Evolutionary conservation across 2,888 invertebrate species (phyloP), one percentile per base, ranked within the genome.

Genomic region (Macrosoma leucophasiata): DNA sequence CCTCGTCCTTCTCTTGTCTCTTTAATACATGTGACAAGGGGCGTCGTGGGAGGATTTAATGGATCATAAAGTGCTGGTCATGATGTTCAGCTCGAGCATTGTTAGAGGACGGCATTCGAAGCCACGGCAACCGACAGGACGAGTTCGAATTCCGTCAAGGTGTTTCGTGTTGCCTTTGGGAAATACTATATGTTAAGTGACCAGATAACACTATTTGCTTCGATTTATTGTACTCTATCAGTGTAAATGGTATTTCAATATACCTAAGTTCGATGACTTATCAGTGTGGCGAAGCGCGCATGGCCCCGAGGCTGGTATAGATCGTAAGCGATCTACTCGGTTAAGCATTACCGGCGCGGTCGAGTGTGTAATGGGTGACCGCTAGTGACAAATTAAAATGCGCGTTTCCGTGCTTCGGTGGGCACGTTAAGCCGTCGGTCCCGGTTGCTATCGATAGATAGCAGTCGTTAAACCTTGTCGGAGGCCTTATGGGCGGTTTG

Each of bases 81-180:
- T 54, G 52, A 55, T 55, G 52, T 53, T 55, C 49, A 52, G 48
- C 47, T 46, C 54, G 53, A 58, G 52, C 49, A 62, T 57, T 62
- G 64, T 61, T 55, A 54, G 61, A 52, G n/a, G n/a, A 50, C 49
- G 55, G 55, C 46, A 62, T 63, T 58, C 51, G 55, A 54, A 41
- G 55, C 46, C 44, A 48, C 54, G n/a, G n/a, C n/a, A n/a, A n/a
- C 49, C 51, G 51, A 52, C 53, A 60, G 57, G 46, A 52, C 41
- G 46, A 49, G 43, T 48, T 55, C 46, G 50, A 56, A 63, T 68
- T 63, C 60, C 60, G 45, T 46, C 50, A 54, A 55, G 55, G 47
- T 50, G 47, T 50, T 50, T 53, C 48, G 35, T 41, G 39, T 41
- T 39, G 43, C 41, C 41, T 50, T 54, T 46, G 43, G 47, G 48